Base-by-base conservation (phyloP, 2,113 vertebrate species). In the Phasianus colchicus region DNA sequence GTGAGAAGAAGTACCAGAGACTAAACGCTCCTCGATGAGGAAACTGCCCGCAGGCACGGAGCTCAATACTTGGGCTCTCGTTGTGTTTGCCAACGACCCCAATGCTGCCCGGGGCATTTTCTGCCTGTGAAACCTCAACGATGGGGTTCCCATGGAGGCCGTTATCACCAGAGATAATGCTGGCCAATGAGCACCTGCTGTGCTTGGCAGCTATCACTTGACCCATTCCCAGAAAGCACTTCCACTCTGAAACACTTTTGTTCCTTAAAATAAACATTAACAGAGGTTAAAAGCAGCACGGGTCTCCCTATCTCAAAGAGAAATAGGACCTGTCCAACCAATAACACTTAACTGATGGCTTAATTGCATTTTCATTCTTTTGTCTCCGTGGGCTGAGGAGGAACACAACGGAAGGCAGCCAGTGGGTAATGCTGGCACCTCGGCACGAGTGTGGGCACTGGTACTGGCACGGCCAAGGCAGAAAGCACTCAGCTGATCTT, bases 191-290 rank as follows among this genome's bases (percentile, higher is more conserved):
- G 86, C 47, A 65, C 91, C 78, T 70, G 74, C 96, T 92, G 89
- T 75, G 87, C 87, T 83, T 40, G 18, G 40, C 91, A 91, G 93
- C 89, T 97, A 96, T 91, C 92, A 72, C 78, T 94, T 92, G 88
- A 95, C 93, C 81, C 24, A 60, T 60, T 91, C 85, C 75, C 84
- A 92, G 78, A 88, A 97, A 95, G 90, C 92, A 91, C 83, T 94
- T 95, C 92, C 93, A 93, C 88, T 90, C 76, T 77, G 69, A 83
- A 94, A 95, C 90, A 86, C 90, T 95, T 95, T 82, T 97, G 95
- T 95, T 93, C 61, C 96, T 76, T 95, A 93, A 97, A 97, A 97
- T 95, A 97, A 97, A 96, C 77, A 96, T 96, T 96, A 96, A 93
- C 93, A 74, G 88, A 83, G 34, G 95, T 88, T 83, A 82, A 96